Conservation (phyloP, 2,113 vertebrate genomes). For the Genyomyrus donnyi region DNA sequence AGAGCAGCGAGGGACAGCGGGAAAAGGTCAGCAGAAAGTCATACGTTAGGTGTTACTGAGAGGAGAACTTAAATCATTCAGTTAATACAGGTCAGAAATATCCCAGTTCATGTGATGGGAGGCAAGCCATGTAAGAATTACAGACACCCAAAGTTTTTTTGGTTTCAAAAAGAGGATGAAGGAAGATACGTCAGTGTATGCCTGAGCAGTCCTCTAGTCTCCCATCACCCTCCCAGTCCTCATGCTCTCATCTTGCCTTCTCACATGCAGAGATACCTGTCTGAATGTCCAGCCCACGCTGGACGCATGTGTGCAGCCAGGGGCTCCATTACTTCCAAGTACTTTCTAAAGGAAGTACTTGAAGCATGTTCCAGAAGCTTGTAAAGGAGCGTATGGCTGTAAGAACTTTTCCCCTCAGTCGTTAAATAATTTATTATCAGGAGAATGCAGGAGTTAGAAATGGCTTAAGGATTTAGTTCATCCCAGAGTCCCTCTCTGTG, state of each 20-base stretch:
- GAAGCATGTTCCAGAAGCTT: slow-evolving; percentile 41
- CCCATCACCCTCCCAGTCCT: not conserved
- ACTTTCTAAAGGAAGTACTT: slow-evolving; percentile 37
- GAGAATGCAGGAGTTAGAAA: slow-evolving; percentile 49
- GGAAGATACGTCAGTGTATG: not conserved
- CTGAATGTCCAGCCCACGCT: not conserved
- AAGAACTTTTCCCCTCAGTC: slow-evolving; percentile 38
- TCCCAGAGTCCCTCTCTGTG: slow-evolving; percentile 45
- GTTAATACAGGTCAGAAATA: not conserved
- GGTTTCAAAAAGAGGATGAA: not conserved
- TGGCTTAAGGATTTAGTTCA: slow-evolving; percentile 53
- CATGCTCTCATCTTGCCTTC: not conserved
- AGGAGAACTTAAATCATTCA: not conserved
- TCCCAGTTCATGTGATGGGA: not conserved
- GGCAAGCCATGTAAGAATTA: not conserved
- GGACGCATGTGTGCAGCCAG: not conserved
- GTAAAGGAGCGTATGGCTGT: slow-evolving; percentile 35
- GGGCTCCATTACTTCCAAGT: slow-evolving; percentile 6
- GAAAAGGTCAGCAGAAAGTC: not conserved
- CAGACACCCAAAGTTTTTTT: not conserved
- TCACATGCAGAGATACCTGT: not conserved
- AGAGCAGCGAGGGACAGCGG: not conserved
- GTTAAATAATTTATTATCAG: slow-evolving; percentile 54
- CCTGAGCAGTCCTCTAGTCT: not conserved
- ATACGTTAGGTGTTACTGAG: not conserved